Evolutionary conservation across 2,888 invertebrate species (phyloP), one percentile per base, ranked within the genome.

Genomic region (Ypsolopha scabrella): DNA sequence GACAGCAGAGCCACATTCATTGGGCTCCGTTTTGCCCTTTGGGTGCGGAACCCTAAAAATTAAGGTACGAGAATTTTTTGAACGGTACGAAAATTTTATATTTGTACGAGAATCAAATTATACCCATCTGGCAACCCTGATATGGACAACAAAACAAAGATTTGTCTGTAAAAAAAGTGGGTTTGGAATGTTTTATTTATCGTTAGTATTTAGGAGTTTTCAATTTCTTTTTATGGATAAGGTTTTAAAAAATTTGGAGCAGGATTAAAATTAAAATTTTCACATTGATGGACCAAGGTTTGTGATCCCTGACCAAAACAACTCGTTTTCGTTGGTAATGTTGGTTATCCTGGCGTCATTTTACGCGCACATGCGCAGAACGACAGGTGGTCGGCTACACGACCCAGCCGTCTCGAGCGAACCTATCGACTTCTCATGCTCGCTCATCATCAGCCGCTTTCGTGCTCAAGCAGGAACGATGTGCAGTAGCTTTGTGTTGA

Each of bases 401-500:
- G 81, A 77, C 72, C 78, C 85, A 78, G 80, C 82, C 81, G 79
- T 78, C 55, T 80, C 34, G 75, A 70, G 71, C 77, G 80, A 85
- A 80, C 86, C 78, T 75, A 85, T 87, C 85, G 86, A 85, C 86
- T 87, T 82, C 86, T 86, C 80, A 72, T 81, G 78, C 85, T 85
- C 87, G 78, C 85, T 86, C 87, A 87, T 87, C 87, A 87, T 86
- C 87, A 87, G 87, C 82, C 85, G 80, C 81, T 80, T 79, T 85
- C 82, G 83, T 85, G 77, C 72, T 81, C 83, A 81, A 78, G 85
- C 76, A 70, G 76, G 80, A 81, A 75, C 82, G 77, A 81, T 78
- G 78, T 86, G 78, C 75, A 81, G 85, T 85, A 45, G 83, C 81
- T 79, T 85, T 82, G 85, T 83, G 82, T 83, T 81, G 72, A 81